phyloP scores from a whole-genome alignment of 1,140 invertebrate species.

The Drosophila arawakana region DNA sequence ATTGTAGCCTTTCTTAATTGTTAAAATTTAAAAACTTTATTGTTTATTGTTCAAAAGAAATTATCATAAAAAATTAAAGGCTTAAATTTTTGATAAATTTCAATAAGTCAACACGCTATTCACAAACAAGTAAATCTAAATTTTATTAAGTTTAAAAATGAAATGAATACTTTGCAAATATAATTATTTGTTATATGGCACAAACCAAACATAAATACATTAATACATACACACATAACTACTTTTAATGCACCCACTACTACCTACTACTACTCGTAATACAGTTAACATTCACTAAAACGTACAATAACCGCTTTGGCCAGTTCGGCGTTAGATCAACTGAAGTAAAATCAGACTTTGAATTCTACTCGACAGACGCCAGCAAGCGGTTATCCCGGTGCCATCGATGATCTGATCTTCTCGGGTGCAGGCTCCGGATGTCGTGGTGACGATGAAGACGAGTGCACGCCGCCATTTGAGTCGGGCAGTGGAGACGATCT shows the following conservation, averaged over 20 bases:
- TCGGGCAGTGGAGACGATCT: slow-evolving; percentile 94
- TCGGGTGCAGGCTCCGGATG: slow-evolving; percentile 95
- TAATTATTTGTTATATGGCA: neutral
- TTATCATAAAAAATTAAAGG: too few species aligned
- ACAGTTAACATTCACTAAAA: slow-evolving; percentile 55
- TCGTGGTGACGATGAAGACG: slow-evolving; percentile 93
- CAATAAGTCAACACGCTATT: too few species aligned
- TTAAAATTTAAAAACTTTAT: too few species aligned
- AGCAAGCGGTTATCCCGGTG: slow-evolving; percentile 91
- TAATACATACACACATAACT: neutral
- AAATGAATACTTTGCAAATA: neutral
- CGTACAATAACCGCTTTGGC: slow-evolving; percentile 67
- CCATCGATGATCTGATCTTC: slow-evolving; percentile 94
- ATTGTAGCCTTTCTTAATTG: too few species aligned
- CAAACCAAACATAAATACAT: too few species aligned
- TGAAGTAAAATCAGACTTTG: slow-evolving; percentile 79
- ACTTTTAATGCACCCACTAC: slow-evolving; percentile 55
- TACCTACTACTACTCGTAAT: slow-evolving; percentile 43
- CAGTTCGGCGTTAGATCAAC: slow-evolving; percentile 68
- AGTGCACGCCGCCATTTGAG: slow-evolving; percentile 93
- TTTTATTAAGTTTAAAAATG: neutral
- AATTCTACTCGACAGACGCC: slow-evolving; percentile 89
- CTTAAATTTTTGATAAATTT: too few species aligned
- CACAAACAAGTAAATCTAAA: too few species aligned
- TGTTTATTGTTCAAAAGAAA: too few species aligned